Evolutionary conservation across 2,797 vertebrate genomes (phyloP).

Genomic region (Rhynchonycteris naso): DNA sequence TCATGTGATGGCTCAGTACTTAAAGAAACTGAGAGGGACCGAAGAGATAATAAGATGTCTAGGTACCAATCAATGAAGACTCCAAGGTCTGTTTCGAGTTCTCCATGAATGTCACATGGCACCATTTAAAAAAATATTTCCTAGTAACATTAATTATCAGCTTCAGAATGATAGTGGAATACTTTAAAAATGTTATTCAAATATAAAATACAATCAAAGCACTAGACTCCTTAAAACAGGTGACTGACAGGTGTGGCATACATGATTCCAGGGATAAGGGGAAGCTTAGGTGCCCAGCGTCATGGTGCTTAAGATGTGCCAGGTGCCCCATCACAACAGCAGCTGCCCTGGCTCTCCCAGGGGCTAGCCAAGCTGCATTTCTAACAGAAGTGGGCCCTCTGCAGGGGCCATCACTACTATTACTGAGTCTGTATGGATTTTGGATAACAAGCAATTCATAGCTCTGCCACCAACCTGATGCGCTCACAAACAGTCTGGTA

Average conservation of each 20-base stretch:
- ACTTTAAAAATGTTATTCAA: not conserved
- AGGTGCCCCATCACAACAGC: not conserved
- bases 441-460: not conserved
- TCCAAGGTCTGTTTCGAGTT: not conserved
- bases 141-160: not conserved
- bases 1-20: not conserved
- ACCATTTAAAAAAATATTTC: not conserved
- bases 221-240: not conserved
- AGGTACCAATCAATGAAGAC: not conserved
- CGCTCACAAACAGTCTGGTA: conserved; percentile 93
- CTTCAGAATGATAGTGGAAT: not conserved
- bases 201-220: not conserved
- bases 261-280: not conserved
- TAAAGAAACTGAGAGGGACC: not conserved
- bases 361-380: not conserved
- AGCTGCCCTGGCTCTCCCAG: not conserved
- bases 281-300: not conserved
- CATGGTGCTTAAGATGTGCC: not conserved
- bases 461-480: conserved; percentile 91
- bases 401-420: too few relatives aligned
- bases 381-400: not conserved
- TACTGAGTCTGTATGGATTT: not conserved
- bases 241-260: not conserved
- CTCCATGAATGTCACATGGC: not conserved
- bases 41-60: not conserved